Evolutionary conservation across 2,888 invertebrate species (phyloP), one percentile per base, ranked within the genome.

Genomic region (Spodoptera picta): DNA sequence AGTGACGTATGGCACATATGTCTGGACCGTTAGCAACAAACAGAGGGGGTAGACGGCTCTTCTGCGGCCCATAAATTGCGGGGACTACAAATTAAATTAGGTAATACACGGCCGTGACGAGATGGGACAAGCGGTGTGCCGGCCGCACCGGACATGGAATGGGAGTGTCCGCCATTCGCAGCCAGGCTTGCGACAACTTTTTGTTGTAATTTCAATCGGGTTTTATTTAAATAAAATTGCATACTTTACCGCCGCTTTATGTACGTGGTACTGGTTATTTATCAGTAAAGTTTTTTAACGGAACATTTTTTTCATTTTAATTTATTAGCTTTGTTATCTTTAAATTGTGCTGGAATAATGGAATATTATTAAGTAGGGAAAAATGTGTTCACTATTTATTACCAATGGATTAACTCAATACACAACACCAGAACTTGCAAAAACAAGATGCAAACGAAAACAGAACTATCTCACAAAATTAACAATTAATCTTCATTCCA

Each of bases 41-140:
- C 87, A 87, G 81, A 80, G 82, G 80, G 80, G 83, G 85, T 88
- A 87, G 90, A 87, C 88, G 86, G 89, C 90, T 89, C 90, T 90
- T 90, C 89, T 88, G 89, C 77, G 82, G 84, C 85, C 89, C 90
- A 92, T 93, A 93, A 93, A 93, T 94, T 93, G 90, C 83, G 90
- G 87, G 83, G 90, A 89, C 88, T 91, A 92, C 93, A 93, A 94
- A 94, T 94, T 93, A 93, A 94, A 94, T 94, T 94, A 94, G 93
- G 92, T 93, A 92, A 93, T 93, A 92, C 92, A 90, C 89, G 88
- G 83, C 87, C 85, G 91, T 93, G 93, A 92, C 92, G 92, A 92
- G 91, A 86, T 83, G 86, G 89, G 92, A 90, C 92, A 87, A 89
- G 87, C 90, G 87, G 86, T 86, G 82, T 83, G 86, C 84, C 82